A percentile compares a stretch with the other conserved stretches of the same genome.
phyloP scores from a whole-genome alignment of 2,888 invertebrate genomes.

The Scaptomyza flava region DNA sequence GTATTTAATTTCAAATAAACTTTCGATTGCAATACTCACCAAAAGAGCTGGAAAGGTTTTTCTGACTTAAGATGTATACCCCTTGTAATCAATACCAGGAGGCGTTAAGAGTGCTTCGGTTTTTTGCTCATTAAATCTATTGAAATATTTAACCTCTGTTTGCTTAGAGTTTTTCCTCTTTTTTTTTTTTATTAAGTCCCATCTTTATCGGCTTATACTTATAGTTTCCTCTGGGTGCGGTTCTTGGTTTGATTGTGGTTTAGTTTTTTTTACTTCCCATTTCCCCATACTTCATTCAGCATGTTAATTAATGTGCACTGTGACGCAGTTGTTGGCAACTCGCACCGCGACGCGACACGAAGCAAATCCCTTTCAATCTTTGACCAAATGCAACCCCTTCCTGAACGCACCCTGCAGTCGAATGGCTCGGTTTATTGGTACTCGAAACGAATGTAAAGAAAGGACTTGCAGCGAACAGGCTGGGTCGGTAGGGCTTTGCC shows the following conservation, averaged over 20 bases:
- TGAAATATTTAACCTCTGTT: constrained; percentile 27
- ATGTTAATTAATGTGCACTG: constrained; percentile 31
- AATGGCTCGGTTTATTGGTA: constrained; percentile 15
- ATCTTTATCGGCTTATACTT: constrained; percentile 29
- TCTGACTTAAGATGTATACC: too few species aligned
- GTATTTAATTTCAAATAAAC: too few species aligned
- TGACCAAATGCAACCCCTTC: constrained; percentile 29
- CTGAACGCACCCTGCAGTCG: constrained; percentile 18
- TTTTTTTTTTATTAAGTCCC: constrained; percentile 5
- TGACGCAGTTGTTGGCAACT: constrained; percentile 28
- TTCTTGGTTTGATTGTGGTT: constrained; percentile 21
- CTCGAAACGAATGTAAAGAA: not conserved
- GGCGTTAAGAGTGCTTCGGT: not conserved
- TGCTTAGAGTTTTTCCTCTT: not conserved
- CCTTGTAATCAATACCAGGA: not conserved
- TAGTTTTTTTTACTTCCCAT: not conserved
- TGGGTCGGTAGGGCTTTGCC: constrained; percentile 20
- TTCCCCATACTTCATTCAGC: constrained; percentile 1
- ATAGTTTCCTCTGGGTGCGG: constrained; percentile 43
- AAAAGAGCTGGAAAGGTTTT: too few species aligned
- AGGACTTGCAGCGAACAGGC: constrained; percentile 23
- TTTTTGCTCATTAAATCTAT: constrained; percentile 8
- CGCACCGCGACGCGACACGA: constrained; percentile 14
- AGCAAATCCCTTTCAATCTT: constrained; percentile 31
- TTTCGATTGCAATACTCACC: too few species aligned